Evolutionary conservation across 2,888 invertebrate genomes (phyloP).

Genomic region (Cephus pygmeus): DNA sequence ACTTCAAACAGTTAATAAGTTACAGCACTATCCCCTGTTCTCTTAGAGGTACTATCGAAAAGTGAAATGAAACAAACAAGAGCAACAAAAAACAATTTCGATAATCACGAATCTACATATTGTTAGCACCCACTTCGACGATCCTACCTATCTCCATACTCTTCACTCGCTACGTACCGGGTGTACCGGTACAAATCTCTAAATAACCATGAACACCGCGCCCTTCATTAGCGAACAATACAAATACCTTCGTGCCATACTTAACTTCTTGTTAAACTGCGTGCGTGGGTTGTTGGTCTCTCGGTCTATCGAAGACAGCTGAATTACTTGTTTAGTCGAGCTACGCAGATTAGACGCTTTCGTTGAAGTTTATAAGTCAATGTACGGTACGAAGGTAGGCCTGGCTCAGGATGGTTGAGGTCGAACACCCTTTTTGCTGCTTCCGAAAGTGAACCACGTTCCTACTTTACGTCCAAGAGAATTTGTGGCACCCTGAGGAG

Average conservation of each 20-base stretch:
- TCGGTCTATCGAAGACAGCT: neutral
- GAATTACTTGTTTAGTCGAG: neutral
- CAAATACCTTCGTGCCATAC: conserved; percentile 47
- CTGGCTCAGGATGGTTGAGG: conserved; percentile 68
- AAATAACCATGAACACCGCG: neutral
- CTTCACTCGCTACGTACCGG: neutral
- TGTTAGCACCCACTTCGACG: neutral
- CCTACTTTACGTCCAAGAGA: conserved; percentile 71
- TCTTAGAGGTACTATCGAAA: neutral
- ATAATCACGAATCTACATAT: neutral
- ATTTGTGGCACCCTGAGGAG: conserved; percentile 61
- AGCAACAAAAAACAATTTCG: neutral
- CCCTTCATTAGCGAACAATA: conserved; percentile 12
- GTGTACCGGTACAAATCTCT: neutral
- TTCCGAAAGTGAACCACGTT: conserved; percentile 71
- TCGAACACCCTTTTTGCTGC: conserved; percentile 68
- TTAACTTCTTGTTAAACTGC: conserved; percentile 24
- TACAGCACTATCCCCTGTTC: neutral
- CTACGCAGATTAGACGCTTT: neutral
- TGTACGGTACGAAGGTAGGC: conserved; percentile 67
- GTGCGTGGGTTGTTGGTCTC: neutral
- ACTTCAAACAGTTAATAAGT: neutral
- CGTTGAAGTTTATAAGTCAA: conserved; percentile 46
- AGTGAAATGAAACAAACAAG: neutral
- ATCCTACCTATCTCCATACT: neutral